phyloP scores from a whole-genome alignment of 1,140 invertebrate species.

The Sycophaga agraensis region DNA sequence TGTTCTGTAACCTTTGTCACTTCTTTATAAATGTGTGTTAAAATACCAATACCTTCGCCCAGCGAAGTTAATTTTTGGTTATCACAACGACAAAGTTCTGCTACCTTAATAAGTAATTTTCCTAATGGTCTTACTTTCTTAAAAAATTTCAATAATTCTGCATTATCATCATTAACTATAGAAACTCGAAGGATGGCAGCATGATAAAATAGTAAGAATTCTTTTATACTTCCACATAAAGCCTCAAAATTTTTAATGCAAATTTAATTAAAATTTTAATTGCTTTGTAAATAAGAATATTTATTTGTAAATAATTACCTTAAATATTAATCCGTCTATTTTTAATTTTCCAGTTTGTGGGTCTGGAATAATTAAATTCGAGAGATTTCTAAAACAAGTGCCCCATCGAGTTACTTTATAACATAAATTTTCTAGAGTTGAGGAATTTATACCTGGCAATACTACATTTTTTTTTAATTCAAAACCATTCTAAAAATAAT shows the following conservation, averaged over 20 bases:
- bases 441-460: constrained; percentile 39
- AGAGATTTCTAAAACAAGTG: constrained; percentile 46
- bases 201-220: constrained; percentile 61
- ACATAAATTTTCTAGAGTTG: constrained; percentile 40
- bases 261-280: too few species aligned
- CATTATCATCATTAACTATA: constrained; percentile 42
- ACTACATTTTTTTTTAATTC: constrained; percentile 38
- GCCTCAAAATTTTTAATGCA: constrained; percentile 47
- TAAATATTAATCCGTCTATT: constrained; percentile 51
- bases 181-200: constrained; percentile 58
- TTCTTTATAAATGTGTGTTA: constrained; percentile 64
- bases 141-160: constrained; percentile 56
- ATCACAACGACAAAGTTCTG: constrained; percentile 59
- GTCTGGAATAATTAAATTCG: constrained; percentile 35
- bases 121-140: constrained; percentile 57
- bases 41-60: constrained; percentile 58
- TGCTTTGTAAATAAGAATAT: too few species aligned
- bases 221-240: constrained; percentile 60
- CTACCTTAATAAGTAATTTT: constrained; percentile 60
- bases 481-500: constrained; percentile 41
- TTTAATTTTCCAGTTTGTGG: constrained; percentile 35
- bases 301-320: constrained; percentile 30
- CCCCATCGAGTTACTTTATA: constrained; percentile 46
- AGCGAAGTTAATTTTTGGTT: constrained; percentile 45
- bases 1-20: constrained; percentile 61